Conservation (phyloP, 2,113 vertebrate species). For the Struthidea cinerea region DNA sequence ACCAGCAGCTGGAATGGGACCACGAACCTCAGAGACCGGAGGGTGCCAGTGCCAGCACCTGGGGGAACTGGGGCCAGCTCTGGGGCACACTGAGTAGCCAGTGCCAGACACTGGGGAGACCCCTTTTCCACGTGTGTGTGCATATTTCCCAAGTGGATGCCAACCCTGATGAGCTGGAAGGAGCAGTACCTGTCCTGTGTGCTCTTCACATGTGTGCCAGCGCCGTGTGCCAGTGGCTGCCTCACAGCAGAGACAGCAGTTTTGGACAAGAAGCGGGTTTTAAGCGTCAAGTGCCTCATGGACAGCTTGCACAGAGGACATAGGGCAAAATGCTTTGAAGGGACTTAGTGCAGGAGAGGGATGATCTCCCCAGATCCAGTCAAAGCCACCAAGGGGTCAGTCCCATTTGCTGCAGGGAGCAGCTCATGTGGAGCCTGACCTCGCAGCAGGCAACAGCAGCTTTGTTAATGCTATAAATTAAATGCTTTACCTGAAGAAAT, state of each 20-base stretch:
- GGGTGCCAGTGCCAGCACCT: neutral
- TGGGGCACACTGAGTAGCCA: neutral
- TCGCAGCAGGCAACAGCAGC: neutral
- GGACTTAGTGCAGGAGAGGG: neutral
- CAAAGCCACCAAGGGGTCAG: neutral
- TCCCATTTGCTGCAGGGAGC: neutral
- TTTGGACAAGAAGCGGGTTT: neutral
- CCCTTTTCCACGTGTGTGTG: neutral
- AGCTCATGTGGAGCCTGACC: neutral
- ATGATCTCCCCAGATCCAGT: neutral
- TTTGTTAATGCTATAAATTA: neutral
- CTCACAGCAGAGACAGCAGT: too few species aligned
- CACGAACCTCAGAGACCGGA: rapidly evolving
- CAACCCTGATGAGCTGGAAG: neutral
- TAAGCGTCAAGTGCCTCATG: neutral
- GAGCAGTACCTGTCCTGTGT: rapidly evolving
- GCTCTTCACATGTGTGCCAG: rapidly evolving
- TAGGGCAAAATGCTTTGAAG: neutral
- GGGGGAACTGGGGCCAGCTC: neutral
- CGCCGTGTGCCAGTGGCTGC: neutral
- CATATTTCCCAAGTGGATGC: rapidly evolving
- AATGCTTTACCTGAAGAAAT: neutral
- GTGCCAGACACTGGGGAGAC: neutral
- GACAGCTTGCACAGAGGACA: neutral
- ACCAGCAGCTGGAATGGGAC: neutral